Evolutionary conservation across 2,888 invertebrate species (phyloP).

Genomic region (Eurois occulta): DNA sequence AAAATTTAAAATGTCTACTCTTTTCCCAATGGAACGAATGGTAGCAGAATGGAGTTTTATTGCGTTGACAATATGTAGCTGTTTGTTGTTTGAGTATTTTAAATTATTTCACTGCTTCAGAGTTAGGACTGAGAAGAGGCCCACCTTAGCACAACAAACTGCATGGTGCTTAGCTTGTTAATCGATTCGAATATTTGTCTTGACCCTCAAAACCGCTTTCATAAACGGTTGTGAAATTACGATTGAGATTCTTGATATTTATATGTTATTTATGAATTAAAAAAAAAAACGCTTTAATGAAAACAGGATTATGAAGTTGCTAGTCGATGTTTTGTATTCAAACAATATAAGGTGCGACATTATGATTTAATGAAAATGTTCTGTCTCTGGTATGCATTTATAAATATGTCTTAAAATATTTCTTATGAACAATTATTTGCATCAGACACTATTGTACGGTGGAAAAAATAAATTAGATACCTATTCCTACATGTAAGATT

Average conservation of each 20-base stretch:
- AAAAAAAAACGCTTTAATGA: constrained; percentile 72
- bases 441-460: constrained; percentile 66
- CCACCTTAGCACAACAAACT: constrained; percentile 81
- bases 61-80: constrained; percentile 52
- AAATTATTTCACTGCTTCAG: constrained; percentile 56
- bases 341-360: constrained; percentile 64
- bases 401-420: constrained; percentile 49
- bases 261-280: constrained; percentile 74
- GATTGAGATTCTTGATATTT: constrained; percentile 77
- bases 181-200: constrained; percentile 71
- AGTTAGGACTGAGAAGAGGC: constrained; percentile 64
- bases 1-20: constrained; percentile 65
- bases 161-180: constrained; percentile 84
- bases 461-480: constrained; percentile 71
- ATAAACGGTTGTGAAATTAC: constrained; percentile 85
- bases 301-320: constrained; percentile 76
- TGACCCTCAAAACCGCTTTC: constrained; percentile 75
- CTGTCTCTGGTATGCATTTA: constrained; percentile 52
- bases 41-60: constrained; percentile 66
- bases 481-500: constrained; percentile 69
- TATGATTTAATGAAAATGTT: constrained; percentile 54
- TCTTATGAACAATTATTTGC: constrained; percentile 66
- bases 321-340: constrained; percentile 77
- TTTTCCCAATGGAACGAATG: constrained; percentile 60
- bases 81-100: constrained; percentile 53